phyloP scores from a whole-genome alignment of 2,888 invertebrate species.

The Oasisia sp. region DNA sequence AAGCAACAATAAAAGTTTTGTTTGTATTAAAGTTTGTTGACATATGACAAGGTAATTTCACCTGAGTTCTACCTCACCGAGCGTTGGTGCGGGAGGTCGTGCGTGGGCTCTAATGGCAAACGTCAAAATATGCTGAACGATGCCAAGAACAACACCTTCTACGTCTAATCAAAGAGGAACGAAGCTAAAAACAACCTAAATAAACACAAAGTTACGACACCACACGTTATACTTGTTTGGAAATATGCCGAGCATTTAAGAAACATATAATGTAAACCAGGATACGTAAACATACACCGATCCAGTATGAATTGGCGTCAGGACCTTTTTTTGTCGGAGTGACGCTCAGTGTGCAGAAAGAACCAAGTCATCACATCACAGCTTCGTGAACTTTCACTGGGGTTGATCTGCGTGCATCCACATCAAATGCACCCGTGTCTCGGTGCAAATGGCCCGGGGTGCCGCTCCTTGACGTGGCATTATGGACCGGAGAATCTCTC shows the following conservation, averaged over 20 bases:
- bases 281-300: no score
- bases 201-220: no score
- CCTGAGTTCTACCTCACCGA: background rate
- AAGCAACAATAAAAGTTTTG: background rate
- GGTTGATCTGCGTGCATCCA: background rate
- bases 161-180: background rate
- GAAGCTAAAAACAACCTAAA: background rate
- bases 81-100: background rate
- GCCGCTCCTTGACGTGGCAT: background rate
- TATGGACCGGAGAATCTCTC: background rate
- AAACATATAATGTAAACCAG: no score
- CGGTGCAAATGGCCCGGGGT: background rate
- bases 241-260: no score
- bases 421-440: background rate
- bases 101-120: background rate
- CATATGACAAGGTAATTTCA: background rate
- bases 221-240: no score
- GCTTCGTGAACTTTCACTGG: background rate
- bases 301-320: no score
- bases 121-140: background rate
- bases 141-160: no score
- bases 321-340: no score
- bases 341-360: no score
- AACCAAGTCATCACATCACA: no score
- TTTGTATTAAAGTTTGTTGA: background rate